Conservation (phyloP, 2,888 invertebrate genomes). For the Eristalinus sepulchralis region DNA sequence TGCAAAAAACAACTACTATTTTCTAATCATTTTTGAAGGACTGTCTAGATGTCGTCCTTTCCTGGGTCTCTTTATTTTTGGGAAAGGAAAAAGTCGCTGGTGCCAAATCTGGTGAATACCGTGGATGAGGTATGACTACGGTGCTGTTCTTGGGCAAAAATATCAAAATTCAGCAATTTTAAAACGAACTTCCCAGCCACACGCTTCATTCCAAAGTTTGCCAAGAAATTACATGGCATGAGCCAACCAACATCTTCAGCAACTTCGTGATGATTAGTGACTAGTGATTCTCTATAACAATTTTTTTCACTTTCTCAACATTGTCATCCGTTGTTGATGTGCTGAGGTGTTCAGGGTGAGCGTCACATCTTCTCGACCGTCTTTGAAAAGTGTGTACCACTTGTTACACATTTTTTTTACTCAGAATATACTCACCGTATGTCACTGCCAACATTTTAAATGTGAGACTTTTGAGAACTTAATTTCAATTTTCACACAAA, state of each 20-base stretch:
- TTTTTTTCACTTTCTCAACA: neutral
- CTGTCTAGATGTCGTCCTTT: no score
- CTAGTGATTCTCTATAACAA: no score
- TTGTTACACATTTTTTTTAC: neutral
- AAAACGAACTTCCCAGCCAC: neutral
- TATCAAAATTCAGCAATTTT: neutral
- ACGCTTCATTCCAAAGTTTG: neutral
- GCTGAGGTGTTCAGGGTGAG: neutral
- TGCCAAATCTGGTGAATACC: no score
- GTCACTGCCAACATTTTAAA: no score
- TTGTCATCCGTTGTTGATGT: neutral
- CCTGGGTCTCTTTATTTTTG: no score
- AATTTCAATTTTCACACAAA: no score
- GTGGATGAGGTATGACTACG: neutral
- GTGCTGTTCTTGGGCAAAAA: neutral
- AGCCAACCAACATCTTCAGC: neutral
- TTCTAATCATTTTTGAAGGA: no score
- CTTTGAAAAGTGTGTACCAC: neutral
- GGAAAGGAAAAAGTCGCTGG: no score
- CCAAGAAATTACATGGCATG: neutral
- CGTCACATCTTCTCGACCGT: neutral
- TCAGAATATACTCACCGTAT: no score
- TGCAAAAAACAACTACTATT: no score
- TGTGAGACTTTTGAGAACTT: no score
- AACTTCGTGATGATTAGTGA: neutral